phyloP scores from a whole-genome alignment of 2,797 vertebrate species.

The Perdix hodgsoniae region DNA sequence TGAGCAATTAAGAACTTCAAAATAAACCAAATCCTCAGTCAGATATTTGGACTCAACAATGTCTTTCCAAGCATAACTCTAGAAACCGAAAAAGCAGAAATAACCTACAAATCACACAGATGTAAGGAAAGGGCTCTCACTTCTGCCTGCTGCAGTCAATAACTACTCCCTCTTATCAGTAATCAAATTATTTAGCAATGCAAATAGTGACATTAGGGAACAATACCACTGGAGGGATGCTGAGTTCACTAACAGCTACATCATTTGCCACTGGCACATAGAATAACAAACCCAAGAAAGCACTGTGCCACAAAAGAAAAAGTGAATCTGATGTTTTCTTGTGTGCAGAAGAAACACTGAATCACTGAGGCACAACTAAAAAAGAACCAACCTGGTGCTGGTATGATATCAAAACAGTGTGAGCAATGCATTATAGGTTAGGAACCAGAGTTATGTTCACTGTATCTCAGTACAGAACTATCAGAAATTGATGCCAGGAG shows the following conservation, averaged over 20 bases:
- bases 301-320: background rate
- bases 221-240: background rate
- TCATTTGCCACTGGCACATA: background rate
- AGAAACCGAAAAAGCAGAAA: conserved; percentile 15
- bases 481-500: background rate
- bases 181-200: conserved; percentile 24
- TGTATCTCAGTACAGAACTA: background rate
- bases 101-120: conserved; percentile 6
- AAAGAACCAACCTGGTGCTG: background rate
- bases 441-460: background rate
- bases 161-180: background rate
- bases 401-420: background rate
- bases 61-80: background rate
- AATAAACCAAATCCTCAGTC: background rate
- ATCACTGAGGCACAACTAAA: background rate
- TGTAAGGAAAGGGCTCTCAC: background rate
- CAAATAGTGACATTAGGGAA: background rate
- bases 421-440: background rate
- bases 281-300: background rate
- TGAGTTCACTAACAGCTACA: rapidly evolving
- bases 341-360: background rate
- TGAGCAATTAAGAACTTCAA: background rate
- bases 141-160: background rate
- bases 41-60: background rate
- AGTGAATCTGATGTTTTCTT: background rate